These are phyloP conservation scores for Drosophila parabipectinata DNA, from an alignment of 1,140 invertebrate genomes.

Conservation along the genomic window DNA sequence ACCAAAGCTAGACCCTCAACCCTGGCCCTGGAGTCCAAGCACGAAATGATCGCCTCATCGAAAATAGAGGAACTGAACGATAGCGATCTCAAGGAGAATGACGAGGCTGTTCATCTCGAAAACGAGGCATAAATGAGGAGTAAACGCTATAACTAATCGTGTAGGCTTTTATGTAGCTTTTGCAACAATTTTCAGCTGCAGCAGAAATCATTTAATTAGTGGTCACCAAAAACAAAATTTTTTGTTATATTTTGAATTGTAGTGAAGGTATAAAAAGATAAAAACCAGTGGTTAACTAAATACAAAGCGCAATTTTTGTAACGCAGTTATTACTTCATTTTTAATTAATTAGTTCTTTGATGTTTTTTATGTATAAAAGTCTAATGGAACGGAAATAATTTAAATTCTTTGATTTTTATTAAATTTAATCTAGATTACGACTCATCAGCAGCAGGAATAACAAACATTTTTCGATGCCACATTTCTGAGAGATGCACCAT, in stretches of 20 bases:
- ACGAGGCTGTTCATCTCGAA: constrained; percentile 30
- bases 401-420: not conserved
- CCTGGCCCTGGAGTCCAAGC: constrained; percentile 67
- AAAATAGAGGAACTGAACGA: constrained; percentile 31
- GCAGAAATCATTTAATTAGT: constrained; percentile 20
- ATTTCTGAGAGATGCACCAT: not conserved
- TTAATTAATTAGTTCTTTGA: not conserved
- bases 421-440: not conserved
- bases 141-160: constrained; percentile 38
- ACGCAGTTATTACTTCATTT: constrained; percentile 31
- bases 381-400: not conserved
- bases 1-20: constrained; percentile 76
- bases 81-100: constrained; percentile 45
- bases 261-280: constrained; percentile 34
- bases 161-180: constrained; percentile 70
- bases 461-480: not conserved
- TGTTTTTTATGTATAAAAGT: not conserved
- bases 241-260: constrained; percentile 39
- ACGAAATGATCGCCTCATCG: constrained; percentile 32
- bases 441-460: not conserved
- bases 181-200: constrained; percentile 52
- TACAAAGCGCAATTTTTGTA: constrained; percentile 77
- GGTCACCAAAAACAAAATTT: constrained; percentile 12
- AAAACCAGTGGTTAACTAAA: constrained; percentile 46
- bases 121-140: constrained; percentile 19